Conservation (phyloP, 2,797 vertebrate species). For the Aplochiton taeniatus region DNA sequence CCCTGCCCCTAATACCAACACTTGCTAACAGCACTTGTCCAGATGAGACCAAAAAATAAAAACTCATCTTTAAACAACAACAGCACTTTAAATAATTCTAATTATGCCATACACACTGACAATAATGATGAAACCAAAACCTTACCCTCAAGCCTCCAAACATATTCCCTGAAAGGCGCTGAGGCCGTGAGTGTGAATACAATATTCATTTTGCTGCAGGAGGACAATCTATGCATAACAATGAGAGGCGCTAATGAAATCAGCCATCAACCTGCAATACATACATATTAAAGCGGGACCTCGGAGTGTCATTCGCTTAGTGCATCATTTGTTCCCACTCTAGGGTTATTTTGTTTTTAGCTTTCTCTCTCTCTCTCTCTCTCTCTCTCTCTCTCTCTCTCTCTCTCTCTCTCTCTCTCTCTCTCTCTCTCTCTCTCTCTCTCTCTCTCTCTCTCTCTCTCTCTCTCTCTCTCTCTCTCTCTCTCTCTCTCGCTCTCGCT, state of each 20-base stretch:
- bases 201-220: constrained; percentile 99
- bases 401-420: neutral
- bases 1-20: constrained; percentile 44
- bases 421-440: neutral
- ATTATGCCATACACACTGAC: constrained; percentile 62
- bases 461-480: constrained; percentile 60
- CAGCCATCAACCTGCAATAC: constrained; percentile 99
- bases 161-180: constrained; percentile 72
- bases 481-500: constrained; percentile 65
- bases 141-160: constrained; percentile 66
- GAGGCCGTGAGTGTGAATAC: constrained; percentile 83
- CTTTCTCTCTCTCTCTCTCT: constrained; percentile 72
- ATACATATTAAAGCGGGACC: constrained; percentile 97
- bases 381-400: constrained; percentile 73
- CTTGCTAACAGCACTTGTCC: constrained; percentile 62
- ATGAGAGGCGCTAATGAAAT: constrained; percentile 99
- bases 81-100: constrained; percentile 70
- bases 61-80: constrained; percentile 56
- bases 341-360: constrained; percentile 74
- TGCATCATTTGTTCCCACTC: constrained; percentile 89
- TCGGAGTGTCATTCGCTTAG: constrained; percentile 93
- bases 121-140: constrained; percentile 67
- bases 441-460: no score
- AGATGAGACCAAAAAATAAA: constrained; percentile 44
- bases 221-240: constrained; percentile 99